Evolutionary conservation across 2,888 invertebrate genomes (phyloP), one percentile per base, ranked within the genome.

Genomic region (Actias luna): DNA sequence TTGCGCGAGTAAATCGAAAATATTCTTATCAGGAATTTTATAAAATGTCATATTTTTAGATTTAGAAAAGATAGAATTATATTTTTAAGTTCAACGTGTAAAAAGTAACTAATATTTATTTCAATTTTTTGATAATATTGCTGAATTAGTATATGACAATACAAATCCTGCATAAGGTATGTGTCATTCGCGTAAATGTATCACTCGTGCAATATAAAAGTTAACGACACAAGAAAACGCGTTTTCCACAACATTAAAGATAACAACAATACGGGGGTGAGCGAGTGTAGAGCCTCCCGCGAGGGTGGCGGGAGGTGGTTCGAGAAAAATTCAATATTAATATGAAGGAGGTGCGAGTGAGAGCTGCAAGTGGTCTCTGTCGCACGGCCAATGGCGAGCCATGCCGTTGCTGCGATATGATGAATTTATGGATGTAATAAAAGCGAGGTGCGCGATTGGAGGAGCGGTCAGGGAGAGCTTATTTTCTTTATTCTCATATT

Each of bases 391-490:
- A 93, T 93, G 92, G 93, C 90, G 90, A 91, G 87, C 84, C 77
- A 82, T 83, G 87, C 85, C 83, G 86, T 82, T 82, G 84, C 84
- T 91, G 89, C 92, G 94, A 94, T 94, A 94, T 95, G 94, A 95
- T 94, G 94, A 94, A 96, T 96, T 96, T 96, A 96, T 96, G 95
- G 95, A 95, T 95, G 95, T 95, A 95, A 96, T 95, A 95, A 94
- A 94, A 94, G 91, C 91, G 92, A 90, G 93, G 92, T 92, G 89
- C 93, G 93, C 93, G 93, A 95, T 95, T 95, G 95, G 95, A 93
- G 92, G 93, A 93, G 84, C 85, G 86, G 87, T 83, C 87, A 89
- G 85, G 82, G 87, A 82, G 88, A 88, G 90, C 89, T 92, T 92
- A 93, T 93, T 92, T 92, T 91, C 92, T 93, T 92, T 92, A 92